Percentiles rank a stretch among this genome's conserved stretches.
phyloP scores from a whole-genome alignment of 92 coral and sea anemone genomes.

The Galaxea fascicularis region DNA sequence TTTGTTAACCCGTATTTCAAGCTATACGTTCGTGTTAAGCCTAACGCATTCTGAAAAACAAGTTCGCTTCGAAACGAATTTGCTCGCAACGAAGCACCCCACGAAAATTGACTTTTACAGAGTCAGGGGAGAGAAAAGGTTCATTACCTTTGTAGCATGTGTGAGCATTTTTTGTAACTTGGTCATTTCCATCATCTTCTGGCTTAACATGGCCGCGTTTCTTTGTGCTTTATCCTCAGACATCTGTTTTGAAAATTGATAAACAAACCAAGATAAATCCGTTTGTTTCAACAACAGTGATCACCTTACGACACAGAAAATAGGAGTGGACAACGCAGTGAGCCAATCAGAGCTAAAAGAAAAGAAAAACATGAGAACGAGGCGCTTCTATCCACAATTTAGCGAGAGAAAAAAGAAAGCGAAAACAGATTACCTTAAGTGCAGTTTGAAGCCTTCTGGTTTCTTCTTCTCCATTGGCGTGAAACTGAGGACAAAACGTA shows the following conservation, averaged over 20 bases:
- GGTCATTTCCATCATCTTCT: conserved; percentile 94
- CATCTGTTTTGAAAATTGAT: conserved; percentile 36
- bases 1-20: too few species aligned
- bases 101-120: neutral
- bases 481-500: conserved; percentile 14
- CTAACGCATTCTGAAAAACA: too few species aligned
- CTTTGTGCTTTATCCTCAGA: conserved; percentile 83
- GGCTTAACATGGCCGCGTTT: conserved; percentile 87
- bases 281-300: neutral
- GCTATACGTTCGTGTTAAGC: too few species aligned
- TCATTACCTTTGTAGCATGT: conserved; percentile 90
- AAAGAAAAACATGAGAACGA: neutral
- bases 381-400: neutral
- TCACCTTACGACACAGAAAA: neutral
- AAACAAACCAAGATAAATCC: neutral
- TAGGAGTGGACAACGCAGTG: neutral
- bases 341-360: neutral
- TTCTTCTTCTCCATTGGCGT: conserved; percentile 31
- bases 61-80: too few species aligned
- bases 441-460: conserved; percentile 39
- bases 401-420: neutral
- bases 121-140: neutral
- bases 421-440: conserved; percentile 27
- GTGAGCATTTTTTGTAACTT: conserved; percentile 95
- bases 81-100: too few species aligned